These are phyloP conservation scores for Tridacna crocea DNA, from an alignment of 2,888 invertebrate species.

Conservation along the genomic window DNA sequence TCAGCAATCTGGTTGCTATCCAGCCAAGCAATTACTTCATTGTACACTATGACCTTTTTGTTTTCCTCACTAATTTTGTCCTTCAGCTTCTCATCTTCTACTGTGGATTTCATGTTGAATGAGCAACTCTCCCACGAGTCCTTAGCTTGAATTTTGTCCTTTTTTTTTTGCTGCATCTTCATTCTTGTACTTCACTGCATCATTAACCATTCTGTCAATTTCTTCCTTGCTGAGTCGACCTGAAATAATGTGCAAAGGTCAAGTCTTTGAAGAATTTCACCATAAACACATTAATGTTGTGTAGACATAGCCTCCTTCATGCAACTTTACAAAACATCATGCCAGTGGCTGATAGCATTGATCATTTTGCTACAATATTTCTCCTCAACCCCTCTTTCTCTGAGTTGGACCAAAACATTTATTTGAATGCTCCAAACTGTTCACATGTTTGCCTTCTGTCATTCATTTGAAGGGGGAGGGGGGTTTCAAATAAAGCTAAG, in stretches of 20 bases:
- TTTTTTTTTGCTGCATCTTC: slow-evolving; percentile 87
- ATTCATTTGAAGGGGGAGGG: no score
- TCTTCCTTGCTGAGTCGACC: slow-evolving; percentile 95
- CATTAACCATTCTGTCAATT: slow-evolving; percentile 95
- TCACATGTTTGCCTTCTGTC: no score
- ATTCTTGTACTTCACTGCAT: slow-evolving; percentile 94
- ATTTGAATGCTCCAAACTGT: no score
- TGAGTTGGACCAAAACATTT: no score
- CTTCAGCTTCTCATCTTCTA: slow-evolving; percentile 97
- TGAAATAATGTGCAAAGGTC: slow-evolving; percentile 36
- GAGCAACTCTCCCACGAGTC: slow-evolving; percentile 94
- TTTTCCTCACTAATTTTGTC: slow-evolving; percentile 94
- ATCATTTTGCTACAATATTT: no score
- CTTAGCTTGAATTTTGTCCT: slow-evolving; percentile 88
- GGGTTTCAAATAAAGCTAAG: no score
- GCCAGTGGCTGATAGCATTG: no score
- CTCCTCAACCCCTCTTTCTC: no score
- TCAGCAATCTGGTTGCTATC: slow-evolving; percentile 90
- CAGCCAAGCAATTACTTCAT: slow-evolving; percentile 87
- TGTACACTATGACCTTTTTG: slow-evolving; percentile 92
- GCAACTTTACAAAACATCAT: no score
- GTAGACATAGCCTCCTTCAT: no score
- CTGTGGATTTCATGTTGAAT: slow-evolving; percentile 95
- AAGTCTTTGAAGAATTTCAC: no score
- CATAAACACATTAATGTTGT: no score